A percentile compares a stretch with the other conserved stretches of the same genome.
Conservation (phyloP, 2,113 vertebrate genomes). For the Saiga tatarica region DNA sequence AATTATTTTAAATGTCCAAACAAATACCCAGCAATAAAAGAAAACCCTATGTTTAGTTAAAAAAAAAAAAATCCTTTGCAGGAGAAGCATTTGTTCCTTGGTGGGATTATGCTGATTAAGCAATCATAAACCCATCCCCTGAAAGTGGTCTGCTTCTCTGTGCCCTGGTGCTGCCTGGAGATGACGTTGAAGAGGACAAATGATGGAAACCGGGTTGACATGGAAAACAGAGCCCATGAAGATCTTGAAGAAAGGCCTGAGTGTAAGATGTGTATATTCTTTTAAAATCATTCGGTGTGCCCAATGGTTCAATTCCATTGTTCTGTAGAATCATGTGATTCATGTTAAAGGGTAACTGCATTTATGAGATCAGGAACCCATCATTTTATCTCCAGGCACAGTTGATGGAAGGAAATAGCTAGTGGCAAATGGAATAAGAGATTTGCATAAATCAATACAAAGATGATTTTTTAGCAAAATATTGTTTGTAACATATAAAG, state of each 20-base stretch:
- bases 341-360: too few relatives aligned
- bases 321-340: not conserved
- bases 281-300: not conserved
- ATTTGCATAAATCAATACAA: not conserved
- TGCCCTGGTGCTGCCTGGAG: not conserved
- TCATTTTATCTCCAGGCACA: not conserved
- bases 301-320: accelerated
- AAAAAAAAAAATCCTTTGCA: not conserved
- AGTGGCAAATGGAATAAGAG: not conserved
- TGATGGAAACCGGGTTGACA: not conserved
- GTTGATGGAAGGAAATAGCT: not conserved
- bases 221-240: not conserved
- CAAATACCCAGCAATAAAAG: not conserved
- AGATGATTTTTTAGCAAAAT: not conserved
- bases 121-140: not conserved
- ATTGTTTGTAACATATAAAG: not conserved
- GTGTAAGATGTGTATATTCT: not conserved
- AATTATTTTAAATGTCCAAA: not conserved
- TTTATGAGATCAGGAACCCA: not conserved
- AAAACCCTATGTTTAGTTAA: not conserved
- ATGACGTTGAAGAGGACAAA: not conserved
- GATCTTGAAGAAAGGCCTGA: not conserved
- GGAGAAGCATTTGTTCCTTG: not conserved
- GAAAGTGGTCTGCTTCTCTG: not conserved
- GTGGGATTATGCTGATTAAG: not conserved